phyloP scores from a whole-genome alignment of 2,113 vertebrate genomes.

The Brachirus orientalis region DNA sequence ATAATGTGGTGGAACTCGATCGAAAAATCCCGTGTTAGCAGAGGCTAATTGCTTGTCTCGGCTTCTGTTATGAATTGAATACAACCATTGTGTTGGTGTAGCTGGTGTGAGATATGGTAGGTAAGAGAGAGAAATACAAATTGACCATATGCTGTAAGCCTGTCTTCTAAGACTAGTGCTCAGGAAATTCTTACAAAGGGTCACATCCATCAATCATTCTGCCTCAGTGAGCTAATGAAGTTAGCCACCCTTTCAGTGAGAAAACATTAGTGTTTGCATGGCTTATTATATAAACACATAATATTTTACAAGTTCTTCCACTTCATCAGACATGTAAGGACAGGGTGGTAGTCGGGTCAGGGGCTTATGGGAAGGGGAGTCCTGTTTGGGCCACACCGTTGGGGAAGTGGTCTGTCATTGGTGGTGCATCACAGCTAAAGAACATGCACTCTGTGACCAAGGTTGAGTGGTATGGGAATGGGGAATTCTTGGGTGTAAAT shows the following conservation, averaged over 20 bases:
- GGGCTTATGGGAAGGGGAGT: no score
- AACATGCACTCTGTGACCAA: no score
- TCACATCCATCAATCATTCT: constrained; percentile 56
- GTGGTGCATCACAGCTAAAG: no score
- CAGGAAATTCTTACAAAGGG: constrained; percentile 21
- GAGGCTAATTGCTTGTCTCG: constrained; percentile 37
- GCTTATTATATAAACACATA: constrained; percentile 30
- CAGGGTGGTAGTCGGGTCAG: neutral
- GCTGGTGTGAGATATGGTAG: neutral
- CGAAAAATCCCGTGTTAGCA: neutral
- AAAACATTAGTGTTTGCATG: constrained; percentile 30
- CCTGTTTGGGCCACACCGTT: no score
- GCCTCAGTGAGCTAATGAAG: constrained; percentile 55
- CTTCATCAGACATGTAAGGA: constrained; percentile 2
- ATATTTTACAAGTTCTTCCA: constrained; percentile 22
- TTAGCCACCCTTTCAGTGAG: constrained; percentile 16
- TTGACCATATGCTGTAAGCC: constrained; percentile 1
- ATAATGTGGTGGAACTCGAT: neutral
- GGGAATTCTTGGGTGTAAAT: no score
- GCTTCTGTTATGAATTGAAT: constrained; percentile 37
- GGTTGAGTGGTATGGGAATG: no score
- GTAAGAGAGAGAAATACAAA: constrained; percentile 15
- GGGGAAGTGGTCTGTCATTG: no score
- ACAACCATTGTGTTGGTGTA: constrained; percentile 7
- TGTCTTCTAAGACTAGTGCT: constrained; percentile 20